phyloP scores from a whole-genome alignment of 2,113 vertebrate species.

The Pseudorhombus dupliciocellatus region DNA sequence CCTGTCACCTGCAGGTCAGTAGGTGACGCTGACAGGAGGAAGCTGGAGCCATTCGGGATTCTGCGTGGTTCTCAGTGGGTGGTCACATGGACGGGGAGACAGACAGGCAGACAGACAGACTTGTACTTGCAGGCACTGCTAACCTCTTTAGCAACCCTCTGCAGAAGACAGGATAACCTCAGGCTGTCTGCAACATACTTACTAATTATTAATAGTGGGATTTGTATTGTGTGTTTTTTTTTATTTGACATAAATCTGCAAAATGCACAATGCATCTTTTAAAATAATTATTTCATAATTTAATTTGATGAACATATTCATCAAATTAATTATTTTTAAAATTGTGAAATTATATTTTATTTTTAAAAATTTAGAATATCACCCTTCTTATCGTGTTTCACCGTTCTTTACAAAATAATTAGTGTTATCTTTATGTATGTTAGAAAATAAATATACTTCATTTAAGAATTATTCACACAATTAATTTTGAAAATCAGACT shows the following conservation, averaged over 20 bases:
- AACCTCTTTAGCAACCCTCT: not conserved
- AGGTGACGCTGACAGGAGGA: constrained; percentile 18
- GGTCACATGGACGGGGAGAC: constrained; percentile 54
- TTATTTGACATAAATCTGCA: not conserved
- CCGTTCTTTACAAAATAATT: not conserved
- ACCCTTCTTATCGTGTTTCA: not conserved
- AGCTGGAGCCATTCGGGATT: constrained; percentile 30
- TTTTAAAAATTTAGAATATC: not conserved
- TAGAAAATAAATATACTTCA: not conserved
- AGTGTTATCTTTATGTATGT: too few species aligned
- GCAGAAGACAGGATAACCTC: not conserved
- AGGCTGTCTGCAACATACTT: not conserved
- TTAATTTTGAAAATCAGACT: not conserved
- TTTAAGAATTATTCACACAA: too few species aligned
- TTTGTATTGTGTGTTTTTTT: not conserved
- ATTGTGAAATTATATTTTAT: too few species aligned
- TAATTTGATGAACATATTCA: too few species aligned
- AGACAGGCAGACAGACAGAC: constrained; percentile 32
- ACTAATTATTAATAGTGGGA: not conserved
- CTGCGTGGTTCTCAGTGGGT: constrained; percentile 65
- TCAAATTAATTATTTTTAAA: too few species aligned
- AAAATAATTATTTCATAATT: too few species aligned
- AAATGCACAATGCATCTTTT: not conserved
- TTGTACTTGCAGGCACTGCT: constrained; percentile 15
- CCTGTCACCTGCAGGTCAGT: constrained; percentile 63